A percentile compares a stretch with the other conserved stretches of the same genome.
Conservation (phyloP, 30 jellyfish, hydroid and myxozoan genomes). For the Turritopsis dohrnii region DNA sequence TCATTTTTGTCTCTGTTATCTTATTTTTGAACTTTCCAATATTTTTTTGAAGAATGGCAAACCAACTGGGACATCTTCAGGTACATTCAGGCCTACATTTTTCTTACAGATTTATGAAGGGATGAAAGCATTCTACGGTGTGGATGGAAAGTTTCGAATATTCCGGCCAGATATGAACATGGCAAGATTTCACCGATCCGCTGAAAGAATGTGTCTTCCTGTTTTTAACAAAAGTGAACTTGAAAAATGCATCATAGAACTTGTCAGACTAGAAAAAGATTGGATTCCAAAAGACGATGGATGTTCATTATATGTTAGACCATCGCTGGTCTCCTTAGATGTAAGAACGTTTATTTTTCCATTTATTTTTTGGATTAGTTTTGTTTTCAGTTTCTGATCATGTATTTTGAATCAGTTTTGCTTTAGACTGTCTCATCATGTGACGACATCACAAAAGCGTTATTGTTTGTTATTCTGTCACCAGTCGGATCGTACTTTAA, state of each 20-base stretch:
- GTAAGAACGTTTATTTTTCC: slow-evolving; percentile 5
- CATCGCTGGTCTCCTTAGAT: slow-evolving; percentile 78
- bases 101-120: slow-evolving; percentile 74
- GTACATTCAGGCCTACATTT: no score
- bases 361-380: background rate
- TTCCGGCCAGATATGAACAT: slow-evolving; percentile 82
- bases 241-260: slow-evolving; percentile 58
- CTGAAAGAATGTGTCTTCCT: slow-evolving; percentile 71
- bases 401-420: background rate
- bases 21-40: background rate
- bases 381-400: slow-evolving; percentile 3
- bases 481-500: slow-evolving; percentile 94
- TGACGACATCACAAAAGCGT: slow-evolving; percentile 58
- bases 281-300: slow-evolving; percentile 82
- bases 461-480: slow-evolving; percentile 57
- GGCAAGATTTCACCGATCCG: slow-evolving; percentile 64
- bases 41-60: background rate
- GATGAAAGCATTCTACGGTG: slow-evolving; percentile 70
- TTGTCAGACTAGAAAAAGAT: slow-evolving; percentile 61
- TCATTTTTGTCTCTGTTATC: background rate
- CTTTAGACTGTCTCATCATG: slow-evolving; percentile 66
- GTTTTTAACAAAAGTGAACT: slow-evolving; percentile 65
- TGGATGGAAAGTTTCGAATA: slow-evolving; percentile 48
- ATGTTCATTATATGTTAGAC: slow-evolving; percentile 78
- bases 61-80: no score